Percentiles rank a stretch among this genome's conserved stretches.
Conservation (phyloP, 2,113 vertebrate genomes). For the Petroica traversi region DNA sequence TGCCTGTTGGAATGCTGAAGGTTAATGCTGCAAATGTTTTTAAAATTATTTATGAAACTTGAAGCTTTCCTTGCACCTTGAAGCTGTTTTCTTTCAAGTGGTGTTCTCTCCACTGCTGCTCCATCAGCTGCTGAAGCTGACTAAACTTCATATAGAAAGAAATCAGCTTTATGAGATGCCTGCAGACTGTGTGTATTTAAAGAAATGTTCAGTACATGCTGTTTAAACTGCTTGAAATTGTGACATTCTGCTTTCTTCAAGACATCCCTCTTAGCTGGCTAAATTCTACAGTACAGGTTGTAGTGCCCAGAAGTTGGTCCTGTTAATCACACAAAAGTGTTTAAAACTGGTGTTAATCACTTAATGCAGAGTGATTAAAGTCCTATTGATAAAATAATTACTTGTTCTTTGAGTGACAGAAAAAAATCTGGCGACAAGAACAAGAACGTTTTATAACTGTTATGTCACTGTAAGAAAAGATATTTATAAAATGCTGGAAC, state of each 20-base stretch:
- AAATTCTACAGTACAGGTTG: not conserved
- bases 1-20: not conserved
- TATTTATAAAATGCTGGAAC: not conserved
- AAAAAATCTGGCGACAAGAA: not conserved
- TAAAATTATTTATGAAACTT: not conserved
- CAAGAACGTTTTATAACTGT: conserved; percentile 2
- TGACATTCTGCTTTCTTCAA: not conserved
- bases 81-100: not conserved
- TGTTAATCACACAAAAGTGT: not conserved
- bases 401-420: not conserved
- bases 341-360: not conserved
- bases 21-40: not conserved
- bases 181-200: not conserved
- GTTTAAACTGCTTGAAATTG: not conserved
- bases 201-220: not conserved
- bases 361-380: not conserved
- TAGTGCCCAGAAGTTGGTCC: not conserved
- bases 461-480: conserved; percentile 14
- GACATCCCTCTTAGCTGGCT: not conserved
- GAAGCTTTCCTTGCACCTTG: not conserved
- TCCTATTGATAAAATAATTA: not conserved
- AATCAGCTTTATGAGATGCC: not conserved
- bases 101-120: not conserved
- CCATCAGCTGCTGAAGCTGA: not conserved
- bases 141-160: not conserved